Percentiles rank a stretch among this genome's conserved stretches.
Evolutionary conservation across 2,113 vertebrate genomes (phyloP).

Genomic region (Platichthys flesus): DNA sequence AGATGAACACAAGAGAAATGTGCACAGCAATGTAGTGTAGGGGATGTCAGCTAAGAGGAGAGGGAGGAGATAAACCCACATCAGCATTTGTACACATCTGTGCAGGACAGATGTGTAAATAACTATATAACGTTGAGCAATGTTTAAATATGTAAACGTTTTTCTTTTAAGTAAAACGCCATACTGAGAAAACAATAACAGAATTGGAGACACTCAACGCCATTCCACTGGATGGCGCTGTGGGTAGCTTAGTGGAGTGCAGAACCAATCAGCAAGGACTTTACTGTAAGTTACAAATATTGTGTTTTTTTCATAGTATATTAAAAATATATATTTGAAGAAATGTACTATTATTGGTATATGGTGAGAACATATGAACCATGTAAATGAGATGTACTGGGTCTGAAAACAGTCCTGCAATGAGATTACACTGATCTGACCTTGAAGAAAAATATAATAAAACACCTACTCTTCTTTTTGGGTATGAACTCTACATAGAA

Average conservation of each 20-base stretch:
- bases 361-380: not conserved
- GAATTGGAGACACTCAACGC: not conserved
- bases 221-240: not conserved
- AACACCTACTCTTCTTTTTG: not conserved
- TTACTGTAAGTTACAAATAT: too few species aligned
- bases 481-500: not conserved
- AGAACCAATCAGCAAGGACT: not conserved
- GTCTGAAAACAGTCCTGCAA: not conserved
- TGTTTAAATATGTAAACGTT: too few species aligned
- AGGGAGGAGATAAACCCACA: not conserved
- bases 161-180: not conserved
- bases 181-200: not conserved
- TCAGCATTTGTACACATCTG: too few species aligned
- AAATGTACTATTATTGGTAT: too few species aligned
- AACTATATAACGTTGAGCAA: too few species aligned
- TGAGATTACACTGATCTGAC: constrained; percentile 1
- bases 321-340: not conserved
- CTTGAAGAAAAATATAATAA: not conserved
- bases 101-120: not conserved
- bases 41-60: not conserved
- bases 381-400: not conserved
- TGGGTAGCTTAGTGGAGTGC: not conserved
- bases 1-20: not conserved
- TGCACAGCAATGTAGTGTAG: not conserved
- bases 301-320: too few species aligned